Evolutionary conservation across 2,888 invertebrate species (phyloP), one percentile per base, ranked within the genome.

Genomic region (Julus scanicus): DNA sequence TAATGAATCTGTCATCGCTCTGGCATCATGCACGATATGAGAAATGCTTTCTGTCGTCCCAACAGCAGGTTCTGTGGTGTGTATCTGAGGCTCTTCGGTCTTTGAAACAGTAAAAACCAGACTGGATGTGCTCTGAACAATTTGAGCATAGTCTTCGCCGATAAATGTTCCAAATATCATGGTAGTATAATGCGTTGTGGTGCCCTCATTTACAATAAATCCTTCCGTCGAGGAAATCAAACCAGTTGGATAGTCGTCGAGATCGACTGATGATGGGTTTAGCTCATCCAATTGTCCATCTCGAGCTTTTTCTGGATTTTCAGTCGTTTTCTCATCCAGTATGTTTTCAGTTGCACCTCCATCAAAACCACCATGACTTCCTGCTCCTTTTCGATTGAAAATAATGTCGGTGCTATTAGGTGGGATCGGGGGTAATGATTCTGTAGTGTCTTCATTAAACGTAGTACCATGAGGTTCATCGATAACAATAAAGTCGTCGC

Each of bases 41-140:
- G 86, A 86, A 20, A 49, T 49, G 86, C 48, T 49, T 48, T 49
- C 49, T 0, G 48, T 44, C 4, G 49, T 4, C 1, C n/a, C 84
- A 44, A 39, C 44, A 84, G 29, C 29, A 39, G 40, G 13, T 2
- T 37, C 40, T 0, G 84, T 29, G 29, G 29, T 15, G 15, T 39
- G 11, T 39, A 84, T 20, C 44, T 17, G 17, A n/a, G 86, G 86
- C 49, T 88, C 39, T 37, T 88, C 88, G 15, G 83, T 85, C 57
- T 84, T 37, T 11, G 88, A 53, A n/a, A 93, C 93, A 11, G 92
- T 89, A 90, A 91, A 89, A 86, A 91, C 93, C 15, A 94, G 92
- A 88, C 93, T 93, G 0, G 94, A 94, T 3, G 93, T 93, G 0
- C 94, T 93, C 89, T 94, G 93, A 86, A 94, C 93, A 37, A 94